Conservation (phyloP, 2,797 vertebrate species). For the Delichon dasypus region DNA sequence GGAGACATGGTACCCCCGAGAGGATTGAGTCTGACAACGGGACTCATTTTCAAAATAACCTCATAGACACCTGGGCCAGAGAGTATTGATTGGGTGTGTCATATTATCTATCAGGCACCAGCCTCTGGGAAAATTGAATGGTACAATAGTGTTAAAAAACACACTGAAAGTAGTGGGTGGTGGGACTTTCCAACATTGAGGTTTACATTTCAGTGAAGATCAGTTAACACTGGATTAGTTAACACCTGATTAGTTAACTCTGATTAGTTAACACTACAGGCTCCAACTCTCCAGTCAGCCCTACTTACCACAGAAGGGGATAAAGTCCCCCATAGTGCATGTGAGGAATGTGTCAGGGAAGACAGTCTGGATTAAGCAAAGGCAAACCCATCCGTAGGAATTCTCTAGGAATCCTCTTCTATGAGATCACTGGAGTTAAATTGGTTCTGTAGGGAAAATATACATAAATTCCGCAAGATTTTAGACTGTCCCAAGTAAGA, state of each 20-base stretch:
- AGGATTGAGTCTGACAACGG: not conserved
- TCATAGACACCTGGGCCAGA: not conserved
- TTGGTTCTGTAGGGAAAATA: not conserved
- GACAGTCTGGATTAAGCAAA: not conserved
- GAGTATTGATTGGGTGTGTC: no score
- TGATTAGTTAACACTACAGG: not conserved
- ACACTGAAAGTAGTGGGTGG: not conserved
- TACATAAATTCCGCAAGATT: not conserved
- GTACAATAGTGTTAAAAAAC: not conserved
- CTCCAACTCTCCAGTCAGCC: fast-evolving
- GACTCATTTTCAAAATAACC: not conserved
- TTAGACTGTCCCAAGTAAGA: not conserved
- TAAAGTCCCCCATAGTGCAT: not conserved
- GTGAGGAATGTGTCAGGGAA: not conserved
- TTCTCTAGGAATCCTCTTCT: not conserved
- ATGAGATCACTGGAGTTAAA: not conserved
- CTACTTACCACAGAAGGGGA: not conserved
- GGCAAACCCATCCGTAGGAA: not conserved
- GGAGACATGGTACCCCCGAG: not conserved
- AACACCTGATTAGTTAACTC: no score
- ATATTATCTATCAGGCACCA: not conserved
- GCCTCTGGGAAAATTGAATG: not conserved
- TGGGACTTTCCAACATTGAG: not conserved
- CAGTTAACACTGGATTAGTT: not conserved
- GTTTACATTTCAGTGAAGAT: not conserved